phyloP scores from a whole-genome alignment of 2,888 invertebrate species.

The Andrena hattorfiana region DNA sequence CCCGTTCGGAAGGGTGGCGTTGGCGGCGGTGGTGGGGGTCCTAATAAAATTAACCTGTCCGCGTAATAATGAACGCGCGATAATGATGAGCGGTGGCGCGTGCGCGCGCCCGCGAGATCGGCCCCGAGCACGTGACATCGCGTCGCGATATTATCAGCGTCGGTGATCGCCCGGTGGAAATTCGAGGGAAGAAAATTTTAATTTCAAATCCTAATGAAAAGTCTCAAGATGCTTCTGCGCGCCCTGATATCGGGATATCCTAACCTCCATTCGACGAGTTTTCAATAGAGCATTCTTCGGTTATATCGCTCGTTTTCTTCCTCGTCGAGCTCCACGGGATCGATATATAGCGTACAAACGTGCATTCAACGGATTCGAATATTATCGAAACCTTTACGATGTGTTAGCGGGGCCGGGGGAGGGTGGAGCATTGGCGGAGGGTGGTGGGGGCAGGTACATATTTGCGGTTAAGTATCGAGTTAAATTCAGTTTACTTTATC shows the following conservation, averaged over 20 bases:
- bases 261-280: slow-evolving; percentile 57
- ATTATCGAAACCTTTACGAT: slow-evolving; percentile 61
- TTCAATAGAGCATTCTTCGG: slow-evolving; percentile 68
- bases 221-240: not conserved
- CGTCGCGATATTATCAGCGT: too few relatives aligned
- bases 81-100: slow-evolving; percentile 18
- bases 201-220: slow-evolving; percentile 30
- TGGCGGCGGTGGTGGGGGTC: not conserved
- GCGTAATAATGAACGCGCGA: slow-evolving; percentile 46
- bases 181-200: not conserved
- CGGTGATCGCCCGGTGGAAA: not conserved
- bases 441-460: slow-evolving; percentile 32
- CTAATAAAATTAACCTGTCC: slow-evolving; percentile 63
- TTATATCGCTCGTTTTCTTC: slow-evolving; percentile 68
- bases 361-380: slow-evolving; percentile 61
- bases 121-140: not conserved
- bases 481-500: slow-evolving; percentile 44
- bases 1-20: not conserved
- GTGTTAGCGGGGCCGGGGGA: slow-evolving; percentile 26
- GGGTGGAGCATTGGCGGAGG: not conserved
- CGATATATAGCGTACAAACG: slow-evolving; percentile 49
- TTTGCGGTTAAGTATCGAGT: slow-evolving; percentile 45
- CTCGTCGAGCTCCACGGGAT: slow-evolving; percentile 44
- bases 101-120: slow-evolving; percentile 12
- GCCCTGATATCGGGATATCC: slow-evolving; percentile 10